Percentiles rank a stretch among this genome's conserved stretches.
phyloP scores from a whole-genome alignment of 2,113 vertebrate genomes.

The Psephotus haematonotus region DNA sequence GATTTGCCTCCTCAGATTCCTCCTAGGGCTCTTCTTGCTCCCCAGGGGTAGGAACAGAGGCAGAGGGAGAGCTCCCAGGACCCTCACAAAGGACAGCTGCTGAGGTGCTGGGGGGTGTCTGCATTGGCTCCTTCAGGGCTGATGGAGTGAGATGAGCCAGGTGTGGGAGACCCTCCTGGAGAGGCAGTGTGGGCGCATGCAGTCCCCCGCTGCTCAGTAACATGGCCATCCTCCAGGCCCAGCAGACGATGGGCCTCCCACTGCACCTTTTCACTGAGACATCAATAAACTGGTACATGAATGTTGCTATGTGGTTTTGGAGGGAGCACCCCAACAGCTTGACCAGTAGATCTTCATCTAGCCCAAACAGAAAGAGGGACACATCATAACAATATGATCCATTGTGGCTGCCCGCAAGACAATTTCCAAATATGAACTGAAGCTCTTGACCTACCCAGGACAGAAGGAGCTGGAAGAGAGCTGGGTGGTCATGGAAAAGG shows the following conservation, averaged over 20 bases:
- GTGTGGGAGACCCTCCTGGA: background rate
- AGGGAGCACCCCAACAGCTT: background rate
- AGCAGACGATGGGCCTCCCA: fast-evolving
- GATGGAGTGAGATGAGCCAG: too few relatives aligned
- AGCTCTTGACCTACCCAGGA: background rate
- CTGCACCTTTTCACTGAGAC: background rate
- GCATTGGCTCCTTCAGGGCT: fast-evolving
- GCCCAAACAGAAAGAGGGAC: background rate
- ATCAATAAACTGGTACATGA: background rate
- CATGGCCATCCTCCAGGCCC: too few relatives aligned
- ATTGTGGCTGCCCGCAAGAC: background rate
- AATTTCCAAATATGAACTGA: background rate
- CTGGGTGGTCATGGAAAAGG: background rate
- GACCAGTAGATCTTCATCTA: background rate
- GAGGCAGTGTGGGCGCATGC: fast-evolving
- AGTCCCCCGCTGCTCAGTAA: background rate
- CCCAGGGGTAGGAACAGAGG: background rate
- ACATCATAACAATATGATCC: too few relatives aligned
- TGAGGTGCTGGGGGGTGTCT: background rate
- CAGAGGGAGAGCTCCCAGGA: background rate
- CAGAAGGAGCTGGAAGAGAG: background rate
- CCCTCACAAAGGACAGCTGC: background rate
- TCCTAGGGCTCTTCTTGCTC: background rate
- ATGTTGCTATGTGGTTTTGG: background rate
- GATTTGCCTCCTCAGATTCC: background rate